phyloP scores from a whole-genome alignment of 1,140 invertebrate species.

The Bombus polaris region DNA sequence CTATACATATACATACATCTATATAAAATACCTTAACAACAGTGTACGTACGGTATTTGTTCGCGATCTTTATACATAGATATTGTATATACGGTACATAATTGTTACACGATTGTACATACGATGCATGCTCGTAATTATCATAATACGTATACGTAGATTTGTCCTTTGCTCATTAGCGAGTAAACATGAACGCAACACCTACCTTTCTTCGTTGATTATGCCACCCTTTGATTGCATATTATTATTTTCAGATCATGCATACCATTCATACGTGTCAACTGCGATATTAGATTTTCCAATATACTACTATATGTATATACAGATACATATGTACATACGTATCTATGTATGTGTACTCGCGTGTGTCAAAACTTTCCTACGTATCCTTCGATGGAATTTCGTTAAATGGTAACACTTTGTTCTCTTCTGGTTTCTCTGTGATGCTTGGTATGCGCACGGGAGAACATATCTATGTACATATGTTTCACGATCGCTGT shows the following conservation, averaged over 20 bases:
- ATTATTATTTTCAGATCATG: conserved; percentile 39
- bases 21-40: neutral
- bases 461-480: neutral
- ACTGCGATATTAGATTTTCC: conserved; percentile 28
- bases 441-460: neutral
- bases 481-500: neutral
- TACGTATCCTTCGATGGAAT: neutral
- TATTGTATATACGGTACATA: conserved; percentile 20
- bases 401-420: neutral
- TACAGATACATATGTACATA: neutral
- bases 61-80: conserved; percentile 26
- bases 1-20: neutral
- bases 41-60: neutral
- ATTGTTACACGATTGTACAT: neutral
- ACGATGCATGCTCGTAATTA: conserved; percentile 42
- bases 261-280: conserved; percentile 26
- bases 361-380: too few relatives aligned
- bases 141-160: conserved; percentile 31
- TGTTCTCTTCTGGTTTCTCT: too few relatives aligned
- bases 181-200: conserved; percentile 31
- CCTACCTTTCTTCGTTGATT: neutral
- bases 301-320: neutral
- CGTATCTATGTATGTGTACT: neutral
- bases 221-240: conserved; percentile 29
- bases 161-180: conserved; percentile 3